Percentiles rank a stretch among this genome's conserved stretches.
Evolutionary conservation across 2,113 vertebrate species (phyloP).

Genomic region (Phrynocephalus versicolor): DNA sequence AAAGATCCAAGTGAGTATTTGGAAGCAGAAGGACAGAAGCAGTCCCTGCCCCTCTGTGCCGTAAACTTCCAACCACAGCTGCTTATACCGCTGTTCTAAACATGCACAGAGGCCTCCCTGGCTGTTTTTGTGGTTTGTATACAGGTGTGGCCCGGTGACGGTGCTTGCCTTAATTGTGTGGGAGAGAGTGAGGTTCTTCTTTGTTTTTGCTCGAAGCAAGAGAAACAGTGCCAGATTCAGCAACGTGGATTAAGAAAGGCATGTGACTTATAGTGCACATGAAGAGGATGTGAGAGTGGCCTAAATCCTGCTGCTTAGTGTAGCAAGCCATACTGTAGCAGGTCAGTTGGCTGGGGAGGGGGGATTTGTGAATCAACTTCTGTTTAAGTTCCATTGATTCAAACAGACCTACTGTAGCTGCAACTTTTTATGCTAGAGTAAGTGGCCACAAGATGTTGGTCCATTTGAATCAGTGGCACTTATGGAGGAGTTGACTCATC

Average conservation of each 20-base stretch:
- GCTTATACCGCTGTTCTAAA: conserved; percentile 43
- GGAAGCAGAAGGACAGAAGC: background rate
- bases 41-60: background rate
- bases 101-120: conserved; percentile 38
- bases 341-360: too few relatives aligned
- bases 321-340: too few relatives aligned
- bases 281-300: too few relatives aligned
- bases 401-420: too few relatives aligned
- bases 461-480: too few relatives aligned
- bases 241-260: background rate
- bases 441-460: too few relatives aligned
- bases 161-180: background rate
- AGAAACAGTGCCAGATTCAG: background rate
- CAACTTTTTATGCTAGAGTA: too few relatives aligned
- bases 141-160: conserved; percentile 23
- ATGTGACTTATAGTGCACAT: too few relatives aligned
- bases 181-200: background rate
- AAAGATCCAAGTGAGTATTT: background rate
- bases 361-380: too few relatives aligned
- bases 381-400: too few relatives aligned
- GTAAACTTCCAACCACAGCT: conserved; percentile 27
- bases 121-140: conserved; percentile 38
- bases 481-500: too few relatives aligned
- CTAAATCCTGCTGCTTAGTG: too few relatives aligned
- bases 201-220: conserved; percentile 35